Base-by-base conservation (phyloP, 2,113 vertebrate species). In the human region DNA sequence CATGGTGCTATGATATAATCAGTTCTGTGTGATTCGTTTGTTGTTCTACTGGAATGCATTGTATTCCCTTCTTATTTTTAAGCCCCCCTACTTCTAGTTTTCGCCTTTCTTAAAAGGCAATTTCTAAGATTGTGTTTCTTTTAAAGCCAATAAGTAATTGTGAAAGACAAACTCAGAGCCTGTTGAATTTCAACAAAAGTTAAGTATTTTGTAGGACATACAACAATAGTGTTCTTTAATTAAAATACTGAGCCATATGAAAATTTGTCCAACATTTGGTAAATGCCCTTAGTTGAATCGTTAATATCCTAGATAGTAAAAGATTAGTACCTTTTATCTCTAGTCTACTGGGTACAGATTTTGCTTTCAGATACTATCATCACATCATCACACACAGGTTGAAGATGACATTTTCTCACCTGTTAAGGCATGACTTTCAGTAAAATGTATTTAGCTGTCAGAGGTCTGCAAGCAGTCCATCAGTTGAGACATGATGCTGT, bases 71-170 rank as follows among this genome's bases (percentile, higher is more conserved):
- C 88, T 94, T 96, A 91, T 57, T 98, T 98, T 98, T 97, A 97
- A 98, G 85, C 68, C 85, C 86, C 90, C 80, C 94, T 98, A 97
- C 97, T 94, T 95, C 79, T 96, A 84, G 0, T 83, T 98, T 98
- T 97, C 93, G 96, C 93, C 79, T 97, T 97, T 92, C 95, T 97
- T 98, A 98, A 98, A 98, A 97, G 87, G 87, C 81, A 84, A 1
- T 96, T 98, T 96, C 94, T 98, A 98, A 90, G 85, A 97, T 48
- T 89, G 43, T 78, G 5, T 98, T 98, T 97, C 93, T 97, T 98
- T 98, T 97, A 98, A 98, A 98, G 81, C 79, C 97, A 97, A 95
- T 98, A 97, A 98, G 98, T 98, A 97, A 95, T 64, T 97, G 57
- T 76, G 38, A 98, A 97, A 97, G 96, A 97, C 98, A 98, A 98